Conservation (phyloP, 2,113 vertebrate species). For the Alces alces region DNA sequence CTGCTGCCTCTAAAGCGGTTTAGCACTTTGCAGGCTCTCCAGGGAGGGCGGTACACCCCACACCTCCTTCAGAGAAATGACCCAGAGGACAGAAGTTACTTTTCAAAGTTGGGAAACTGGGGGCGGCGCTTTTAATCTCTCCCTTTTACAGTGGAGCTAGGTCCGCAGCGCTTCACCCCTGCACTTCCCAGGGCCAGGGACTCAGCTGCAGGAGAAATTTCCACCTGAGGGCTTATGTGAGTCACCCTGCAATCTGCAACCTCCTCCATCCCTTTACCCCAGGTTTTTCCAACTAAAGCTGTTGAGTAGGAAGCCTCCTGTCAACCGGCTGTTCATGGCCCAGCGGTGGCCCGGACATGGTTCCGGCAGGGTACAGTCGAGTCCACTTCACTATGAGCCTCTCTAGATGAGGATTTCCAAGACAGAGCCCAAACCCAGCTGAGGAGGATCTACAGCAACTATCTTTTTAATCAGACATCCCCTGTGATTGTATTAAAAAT, state of each 20-base stretch:
- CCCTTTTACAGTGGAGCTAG: background rate
- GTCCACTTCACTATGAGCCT: fast-evolving
- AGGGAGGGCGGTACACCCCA: background rate
- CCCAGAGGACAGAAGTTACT: background rate
- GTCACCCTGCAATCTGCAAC: background rate
- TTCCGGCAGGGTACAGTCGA: fast-evolving
- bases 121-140: background rate
- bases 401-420: background rate
- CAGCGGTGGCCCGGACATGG: background rate
- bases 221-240: background rate
- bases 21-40: background rate
- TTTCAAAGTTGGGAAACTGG: background rate
- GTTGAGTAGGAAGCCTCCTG: background rate
- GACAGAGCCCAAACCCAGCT: background rate
- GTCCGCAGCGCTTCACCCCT: too few relatives aligned
- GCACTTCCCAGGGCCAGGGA: background rate
- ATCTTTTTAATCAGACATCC: background rate
- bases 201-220: background rate
- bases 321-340: background rate
- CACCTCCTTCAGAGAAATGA: background rate
- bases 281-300: background rate
- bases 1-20: background rate
- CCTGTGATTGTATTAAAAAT: background rate
- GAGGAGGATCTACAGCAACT: background rate
- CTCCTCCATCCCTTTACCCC: background rate